A percentile compares a stretch with the other conserved stretches of the same genome.
phyloP scores from a whole-genome alignment of 2,888 invertebrate species.

The Pandemis heparana region DNA sequence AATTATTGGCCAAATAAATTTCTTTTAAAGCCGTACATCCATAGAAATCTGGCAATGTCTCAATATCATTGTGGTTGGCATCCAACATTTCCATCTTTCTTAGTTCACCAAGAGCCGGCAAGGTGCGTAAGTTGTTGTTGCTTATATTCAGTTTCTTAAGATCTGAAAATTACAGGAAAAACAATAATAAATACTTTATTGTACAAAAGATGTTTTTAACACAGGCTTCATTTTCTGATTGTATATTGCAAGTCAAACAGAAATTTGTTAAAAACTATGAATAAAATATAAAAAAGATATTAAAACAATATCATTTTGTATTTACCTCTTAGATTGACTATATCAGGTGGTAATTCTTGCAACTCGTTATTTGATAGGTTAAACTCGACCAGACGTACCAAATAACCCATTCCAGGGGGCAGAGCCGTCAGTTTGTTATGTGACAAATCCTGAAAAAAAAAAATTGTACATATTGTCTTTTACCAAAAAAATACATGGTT shows the following conservation, averaged over 20 bases:
- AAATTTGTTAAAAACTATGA: not conserved
- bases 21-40: slow-evolving; percentile 92
- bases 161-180: slow-evolving; percentile 66
- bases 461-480: not conserved
- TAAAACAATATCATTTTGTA: no score
- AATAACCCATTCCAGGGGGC: slow-evolving; percentile 93
- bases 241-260: no score
- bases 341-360: slow-evolving; percentile 91
- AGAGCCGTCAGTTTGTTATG: slow-evolving; percentile 90
- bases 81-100: slow-evolving; percentile 91
- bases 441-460: slow-evolving; percentile 89
- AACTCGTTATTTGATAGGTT: slow-evolving; percentile 91
- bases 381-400: slow-evolving; percentile 91
- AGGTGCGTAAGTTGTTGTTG: slow-evolving; percentile 88
- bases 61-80: slow-evolving; percentile 93
- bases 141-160: slow-evolving; percentile 90
- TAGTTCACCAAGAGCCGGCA: slow-evolving; percentile 90
- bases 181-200: not conserved
- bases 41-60: slow-evolving; percentile 90
- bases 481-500: not conserved
- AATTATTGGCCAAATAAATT: slow-evolving; percentile 93
- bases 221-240: no score
- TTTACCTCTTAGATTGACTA: slow-evolving; percentile 93
- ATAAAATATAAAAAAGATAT: not conserved
- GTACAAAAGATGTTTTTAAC: no score